Evolutionary conservation across 1,140 invertebrate genomes (phyloP).

Genomic region (Rhagoletis pomonella): DNA sequence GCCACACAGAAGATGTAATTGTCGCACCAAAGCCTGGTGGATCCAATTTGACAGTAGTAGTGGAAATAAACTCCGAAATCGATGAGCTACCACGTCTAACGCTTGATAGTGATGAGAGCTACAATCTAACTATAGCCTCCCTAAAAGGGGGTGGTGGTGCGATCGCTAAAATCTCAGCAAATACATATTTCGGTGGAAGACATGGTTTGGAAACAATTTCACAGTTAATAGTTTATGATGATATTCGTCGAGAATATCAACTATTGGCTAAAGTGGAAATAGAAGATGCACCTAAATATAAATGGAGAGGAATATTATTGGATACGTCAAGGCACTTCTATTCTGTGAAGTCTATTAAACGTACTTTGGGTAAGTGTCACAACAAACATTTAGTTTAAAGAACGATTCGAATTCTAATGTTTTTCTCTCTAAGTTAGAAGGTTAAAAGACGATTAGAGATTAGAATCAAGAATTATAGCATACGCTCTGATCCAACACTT

Average conservation of each 20-base stretch:
- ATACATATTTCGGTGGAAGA: conserved; percentile 83
- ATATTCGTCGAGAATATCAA: conserved; percentile 72
- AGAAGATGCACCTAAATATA: conserved; percentile 82
- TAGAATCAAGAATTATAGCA: too few species aligned
- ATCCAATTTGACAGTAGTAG: conserved; percentile 64
- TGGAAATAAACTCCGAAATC: conserved; percentile 62
- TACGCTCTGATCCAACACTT: too few species aligned
- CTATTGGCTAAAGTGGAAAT: conserved; percentile 79
- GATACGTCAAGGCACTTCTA: conserved; percentile 88
- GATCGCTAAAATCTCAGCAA: conserved; percentile 78
- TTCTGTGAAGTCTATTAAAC: conserved; percentile 80
- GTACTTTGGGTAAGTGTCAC: conserved; percentile 80
- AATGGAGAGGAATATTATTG: conserved; percentile 84
- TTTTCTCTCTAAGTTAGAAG: too few species aligned
- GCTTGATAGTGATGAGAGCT: conserved; percentile 82
- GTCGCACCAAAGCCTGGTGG: conserved; percentile 62
- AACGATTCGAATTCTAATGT: too few species aligned
- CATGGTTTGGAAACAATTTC: conserved; percentile 85
- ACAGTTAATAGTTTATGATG: conserved; percentile 85
- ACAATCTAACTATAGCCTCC: conserved; percentile 77
- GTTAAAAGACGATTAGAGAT: too few species aligned
- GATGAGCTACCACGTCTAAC: conserved; percentile 69
- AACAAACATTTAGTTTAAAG: too few species aligned
- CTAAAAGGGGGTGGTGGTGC: conserved; percentile 68
- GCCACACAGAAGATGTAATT: conserved; percentile 61